Base-by-base conservation (phyloP, 2,888 invertebrate genomes). In the Drosophila maculinotata region DNA sequence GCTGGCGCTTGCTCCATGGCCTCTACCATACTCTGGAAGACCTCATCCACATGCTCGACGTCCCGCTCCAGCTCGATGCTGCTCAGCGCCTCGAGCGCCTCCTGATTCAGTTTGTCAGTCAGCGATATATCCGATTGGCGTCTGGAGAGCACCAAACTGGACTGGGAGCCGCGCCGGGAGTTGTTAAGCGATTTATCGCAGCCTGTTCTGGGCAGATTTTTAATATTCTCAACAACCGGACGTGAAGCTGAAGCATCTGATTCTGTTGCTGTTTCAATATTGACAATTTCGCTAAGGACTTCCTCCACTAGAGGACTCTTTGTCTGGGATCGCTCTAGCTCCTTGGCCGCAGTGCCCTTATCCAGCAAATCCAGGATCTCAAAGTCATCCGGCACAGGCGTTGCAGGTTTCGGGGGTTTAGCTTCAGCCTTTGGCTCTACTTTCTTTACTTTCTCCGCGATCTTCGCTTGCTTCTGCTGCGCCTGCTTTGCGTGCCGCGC, bases 191-290 rank as follows among this genome's bases (percentile, higher is more conserved):
- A 90, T 57, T 90, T 90, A 41, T 90, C 90, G 53, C 90, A 90
- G 1, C 90, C 90, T 0, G 88, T 88, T 49, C 90, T 90, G 0
- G 90, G 90, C 12, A 90, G 69, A 48, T 90, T 90, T 35, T 77
- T 84, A n/a, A 90, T 90, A 54, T 90, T 87, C 56, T 90, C 90
- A 0, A 89, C 56, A 3, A 76, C 42, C 14, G 79, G 71, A 14
- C 68, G 69, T 14, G 15, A 9, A 0, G 4, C 0, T 4, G 30
- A 0, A 3, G 14, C 1, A 8, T 62, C 69, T 0, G n/a, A 3
- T 6, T 62, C 69, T 0, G n/a, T 5, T 6, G 45, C 59, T 10
- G 6, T 4, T 7, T 63, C 62, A n/a, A 42, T 20, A 1, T n/a
- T 20, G 1, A 35, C 1, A n/a, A 28, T 26, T 33, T 74, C 56